These are phyloP conservation scores for Bembecia ichneumoniformis DNA, from an alignment of 2,888 invertebrate species.

Conservation along the genomic window DNA sequence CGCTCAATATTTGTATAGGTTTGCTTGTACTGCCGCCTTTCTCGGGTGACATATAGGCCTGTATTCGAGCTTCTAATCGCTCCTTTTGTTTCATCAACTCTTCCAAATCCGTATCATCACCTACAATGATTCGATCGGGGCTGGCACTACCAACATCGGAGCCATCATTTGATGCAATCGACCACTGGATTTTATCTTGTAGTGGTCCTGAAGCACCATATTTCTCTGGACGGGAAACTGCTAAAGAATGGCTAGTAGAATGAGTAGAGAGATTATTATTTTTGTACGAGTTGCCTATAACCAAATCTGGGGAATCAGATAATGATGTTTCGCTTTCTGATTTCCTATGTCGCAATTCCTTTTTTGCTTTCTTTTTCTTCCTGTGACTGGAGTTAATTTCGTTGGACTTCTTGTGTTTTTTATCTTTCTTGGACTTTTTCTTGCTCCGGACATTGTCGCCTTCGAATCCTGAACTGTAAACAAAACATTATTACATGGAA, in stretches of 20 bases:
- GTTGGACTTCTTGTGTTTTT: slow-evolving; percentile 77
- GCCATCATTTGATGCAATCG: neutral
- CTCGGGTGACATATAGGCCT: neutral
- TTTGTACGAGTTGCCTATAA: neutral
- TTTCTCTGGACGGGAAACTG: neutral
- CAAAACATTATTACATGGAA: too few species aligned
- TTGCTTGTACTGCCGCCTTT: neutral
- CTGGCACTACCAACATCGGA: neutral
- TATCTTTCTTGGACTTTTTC: slow-evolving; percentile 69
- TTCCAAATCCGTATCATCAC: neutral
- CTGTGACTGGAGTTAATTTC: slow-evolving; percentile 63
- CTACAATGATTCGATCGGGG: neutral
- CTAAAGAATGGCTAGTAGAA: neutral
- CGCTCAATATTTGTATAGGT: neutral
- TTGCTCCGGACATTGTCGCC: neutral
- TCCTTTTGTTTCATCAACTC: neutral
- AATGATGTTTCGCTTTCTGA: neutral
- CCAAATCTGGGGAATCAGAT: neutral
- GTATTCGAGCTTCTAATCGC: neutral
- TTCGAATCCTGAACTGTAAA: too few species aligned
- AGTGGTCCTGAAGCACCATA: neutral
- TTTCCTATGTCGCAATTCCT: slow-evolving; percentile 61
- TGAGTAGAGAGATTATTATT: too few species aligned
- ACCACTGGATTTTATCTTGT: neutral
- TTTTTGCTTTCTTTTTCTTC: slow-evolving; percentile 71